A percentile compares a stretch with the other conserved stretches of the same genome.
Conservation (phyloP, 1,140 invertebrate genomes). For the Ephestia elutella region DNA sequence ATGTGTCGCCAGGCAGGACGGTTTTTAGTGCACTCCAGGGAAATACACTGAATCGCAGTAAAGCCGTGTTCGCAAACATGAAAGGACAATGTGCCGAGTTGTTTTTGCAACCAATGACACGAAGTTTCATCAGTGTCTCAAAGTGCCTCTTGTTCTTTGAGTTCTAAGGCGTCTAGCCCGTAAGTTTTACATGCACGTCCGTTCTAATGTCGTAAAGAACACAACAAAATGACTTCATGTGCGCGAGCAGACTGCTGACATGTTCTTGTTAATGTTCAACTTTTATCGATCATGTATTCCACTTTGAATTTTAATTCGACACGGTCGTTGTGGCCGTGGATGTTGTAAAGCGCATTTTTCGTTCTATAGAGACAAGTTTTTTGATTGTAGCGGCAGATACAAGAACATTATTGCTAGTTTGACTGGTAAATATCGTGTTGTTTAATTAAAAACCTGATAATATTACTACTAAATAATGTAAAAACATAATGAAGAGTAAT, state of each 20-base stretch:
- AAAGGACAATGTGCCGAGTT: slow-evolving; percentile 34
- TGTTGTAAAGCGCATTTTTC: slow-evolving; percentile 5
- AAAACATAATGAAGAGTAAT: neutral
- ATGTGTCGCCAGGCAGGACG: slow-evolving; percentile 43
- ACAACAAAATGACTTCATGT: slow-evolving; percentile 44
- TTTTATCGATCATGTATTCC: slow-evolving; percentile 40
- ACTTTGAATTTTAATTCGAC: slow-evolving; percentile 51
- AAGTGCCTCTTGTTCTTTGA: slow-evolving; percentile 21
- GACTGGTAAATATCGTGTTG: neutral
- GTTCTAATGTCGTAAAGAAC: slow-evolving; percentile 43
- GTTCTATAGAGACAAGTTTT: neutral
- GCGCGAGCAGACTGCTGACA: slow-evolving; percentile 23
- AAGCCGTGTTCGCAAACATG: slow-evolving; percentile 42
- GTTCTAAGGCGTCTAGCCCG: slow-evolving; percentile 18
- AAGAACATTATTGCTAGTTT: neutral
- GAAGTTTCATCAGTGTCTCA: slow-evolving; percentile 21
- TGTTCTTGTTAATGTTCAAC: slow-evolving; percentile 29
- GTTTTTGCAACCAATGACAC: slow-evolving; percentile 22
- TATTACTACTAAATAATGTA: neutral
- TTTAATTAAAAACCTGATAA: neutral
- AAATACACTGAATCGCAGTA: slow-evolving; percentile 61
- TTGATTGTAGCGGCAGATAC: neutral
- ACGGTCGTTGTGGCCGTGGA: slow-evolving; percentile 24
- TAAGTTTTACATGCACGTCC: slow-evolving; percentile 16
- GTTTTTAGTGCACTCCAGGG: slow-evolving; percentile 59